Conservation (phyloP, 2,113 vertebrate species). For the Phainopepla nitens region DNA sequence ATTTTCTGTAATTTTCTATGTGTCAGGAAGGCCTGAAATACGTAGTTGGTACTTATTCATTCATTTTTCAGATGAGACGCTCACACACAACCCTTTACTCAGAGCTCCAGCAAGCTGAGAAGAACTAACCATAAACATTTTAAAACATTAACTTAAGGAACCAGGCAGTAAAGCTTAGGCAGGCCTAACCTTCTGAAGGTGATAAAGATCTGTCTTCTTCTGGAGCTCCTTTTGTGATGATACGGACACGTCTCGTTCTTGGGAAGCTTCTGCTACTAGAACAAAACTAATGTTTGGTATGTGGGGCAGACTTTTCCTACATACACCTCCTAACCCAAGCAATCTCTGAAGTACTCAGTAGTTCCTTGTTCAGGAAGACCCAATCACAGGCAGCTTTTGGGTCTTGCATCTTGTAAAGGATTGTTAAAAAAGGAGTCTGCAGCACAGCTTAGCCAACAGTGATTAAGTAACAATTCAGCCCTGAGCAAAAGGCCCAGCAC, state of each 20-base stretch:
- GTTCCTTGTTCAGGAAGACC: not conserved
- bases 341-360: not conserved
- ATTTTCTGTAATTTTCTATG: not conserved
- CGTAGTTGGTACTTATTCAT: not conserved
- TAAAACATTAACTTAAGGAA: not conserved
- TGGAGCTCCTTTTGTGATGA: conserved; percentile 80
- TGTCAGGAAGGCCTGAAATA: not conserved
- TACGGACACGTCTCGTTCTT: conserved; percentile 66
- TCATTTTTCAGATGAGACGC: not conserved
- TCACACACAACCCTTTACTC: not conserved
- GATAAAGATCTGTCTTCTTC: conserved; percentile 92
- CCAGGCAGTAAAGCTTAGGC: not conserved
- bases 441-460: not conserved
- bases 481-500: not conserved
- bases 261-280: conserved; percentile 53
- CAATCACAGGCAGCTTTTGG: not conserved
- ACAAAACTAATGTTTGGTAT: conserved; percentile 26
- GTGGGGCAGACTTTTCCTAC: not conserved
- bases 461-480: not conserved
- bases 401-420: not conserved
- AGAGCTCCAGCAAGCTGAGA: not conserved
- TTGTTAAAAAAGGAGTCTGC: not conserved
- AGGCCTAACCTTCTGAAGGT: conserved; percentile 89
- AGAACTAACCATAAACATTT: not conserved
- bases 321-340: not conserved